phyloP scores from a whole-genome alignment of 2,113 vertebrate species.

The Heterochromis multidens region DNA sequence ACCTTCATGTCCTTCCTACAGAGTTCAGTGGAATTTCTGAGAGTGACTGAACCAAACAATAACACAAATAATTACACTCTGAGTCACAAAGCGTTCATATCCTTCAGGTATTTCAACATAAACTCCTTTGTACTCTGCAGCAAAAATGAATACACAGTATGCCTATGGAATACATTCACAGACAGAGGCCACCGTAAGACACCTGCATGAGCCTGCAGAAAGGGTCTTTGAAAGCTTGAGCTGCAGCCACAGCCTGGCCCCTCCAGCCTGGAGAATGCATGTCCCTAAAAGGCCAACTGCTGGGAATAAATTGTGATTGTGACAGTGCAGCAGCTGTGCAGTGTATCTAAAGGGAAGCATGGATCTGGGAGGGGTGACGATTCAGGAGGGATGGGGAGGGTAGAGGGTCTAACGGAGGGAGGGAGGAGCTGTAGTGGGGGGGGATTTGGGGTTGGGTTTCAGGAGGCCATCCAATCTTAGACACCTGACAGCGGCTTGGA shows the following conservation, averaged over 20 bases:
- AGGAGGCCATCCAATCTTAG: conserved; percentile 75
- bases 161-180: neutral
- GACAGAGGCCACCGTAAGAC: neutral
- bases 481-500: conserved; percentile 73
- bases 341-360: conserved; percentile 53
- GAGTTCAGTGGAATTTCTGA: neutral
- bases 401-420: neutral
- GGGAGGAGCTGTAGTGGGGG: conserved; percentile 58
- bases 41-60: neutral
- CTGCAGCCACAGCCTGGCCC: conserved; percentile 23
- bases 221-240: neutral
- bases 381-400: conserved; percentile 17
- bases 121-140: neutral
- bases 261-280: conserved; percentile 76
- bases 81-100: neutral
- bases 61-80: neutral
- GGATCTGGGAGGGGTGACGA: conserved; percentile 22
- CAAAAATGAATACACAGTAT: neutral
- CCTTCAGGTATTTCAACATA: neutral
- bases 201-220: conserved; percentile 22
- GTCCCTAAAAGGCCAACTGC: conserved; percentile 77
- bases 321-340: conserved; percentile 80
- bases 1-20: neutral
- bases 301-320: conserved; percentile 81
- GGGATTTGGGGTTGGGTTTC: conserved; percentile 70